These are phyloP conservation scores for Caprella mutica DNA, from an alignment of 2,888 invertebrate genomes.

Conservation along the genomic window DNA sequence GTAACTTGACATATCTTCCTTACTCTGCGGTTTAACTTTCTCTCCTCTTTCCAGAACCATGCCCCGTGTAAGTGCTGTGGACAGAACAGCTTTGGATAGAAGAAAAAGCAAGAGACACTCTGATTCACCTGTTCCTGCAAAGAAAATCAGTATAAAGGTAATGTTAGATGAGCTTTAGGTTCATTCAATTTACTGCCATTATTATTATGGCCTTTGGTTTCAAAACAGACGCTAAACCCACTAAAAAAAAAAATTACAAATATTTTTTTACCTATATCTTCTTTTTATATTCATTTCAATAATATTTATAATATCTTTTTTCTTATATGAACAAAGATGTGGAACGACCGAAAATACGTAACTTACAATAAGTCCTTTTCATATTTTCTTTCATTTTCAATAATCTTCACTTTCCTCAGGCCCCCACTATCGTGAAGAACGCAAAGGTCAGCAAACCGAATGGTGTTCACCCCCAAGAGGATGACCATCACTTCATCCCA, in stretches of 20 bases:
- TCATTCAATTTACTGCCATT: too few relatives aligned
- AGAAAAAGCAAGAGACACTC: slow-evolving; percentile 68
- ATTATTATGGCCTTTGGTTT: too few relatives aligned
- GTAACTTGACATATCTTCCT: too few relatives aligned
- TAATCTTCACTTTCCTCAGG: not conserved
- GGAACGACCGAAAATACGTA: not conserved
- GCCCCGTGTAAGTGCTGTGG: slow-evolving; percentile 52
- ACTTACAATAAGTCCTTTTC: not conserved
- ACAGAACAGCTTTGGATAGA: slow-evolving; percentile 50
- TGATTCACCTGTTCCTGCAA: slow-evolving; percentile 8
- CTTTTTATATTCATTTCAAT: not conserved
- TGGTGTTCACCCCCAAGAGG: slow-evolving; percentile 17
- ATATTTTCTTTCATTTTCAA: not conserved
- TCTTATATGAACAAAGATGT: not conserved
- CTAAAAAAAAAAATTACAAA: slow-evolving; percentile 4
- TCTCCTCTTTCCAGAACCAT: slow-evolving; percentile 56
- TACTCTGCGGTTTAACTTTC: too few relatives aligned
- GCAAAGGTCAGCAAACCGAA: not conserved
- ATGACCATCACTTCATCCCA: slow-evolving; percentile 24
- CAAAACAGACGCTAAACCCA: too few relatives aligned
- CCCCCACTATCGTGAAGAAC: not conserved
- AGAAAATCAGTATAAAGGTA: not conserved
- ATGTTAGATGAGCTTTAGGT: too few relatives aligned
- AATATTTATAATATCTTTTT: not conserved
- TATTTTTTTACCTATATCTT: not conserved